Percentiles rank a stretch among this genome's conserved stretches.
These are phyloP conservation scores for Cordilura impudica DNA, from an alignment of 2,888 invertebrate species.

Conservation along the genomic window DNA sequence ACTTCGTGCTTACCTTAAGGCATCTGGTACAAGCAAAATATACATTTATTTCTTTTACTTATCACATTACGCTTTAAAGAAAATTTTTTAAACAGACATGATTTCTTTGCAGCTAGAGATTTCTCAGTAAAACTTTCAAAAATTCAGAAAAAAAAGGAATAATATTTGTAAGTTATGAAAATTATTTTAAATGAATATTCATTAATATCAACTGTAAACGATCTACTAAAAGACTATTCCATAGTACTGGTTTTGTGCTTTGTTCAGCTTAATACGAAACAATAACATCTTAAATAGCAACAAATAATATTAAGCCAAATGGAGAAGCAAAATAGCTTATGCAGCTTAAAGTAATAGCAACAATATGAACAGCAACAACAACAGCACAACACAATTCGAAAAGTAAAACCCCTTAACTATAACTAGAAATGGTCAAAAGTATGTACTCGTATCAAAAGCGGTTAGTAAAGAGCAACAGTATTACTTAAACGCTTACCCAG, in stretches of 20 bases:
- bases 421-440: constrained; percentile 12
- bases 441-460: constrained; percentile 8
- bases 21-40: too few species aligned
- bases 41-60: too few species aligned
- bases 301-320: constrained; percentile 13
- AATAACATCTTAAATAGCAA: constrained; percentile 26
- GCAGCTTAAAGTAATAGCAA: constrained; percentile 42
- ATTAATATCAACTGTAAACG: constrained; percentile 18
- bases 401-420: neutral
- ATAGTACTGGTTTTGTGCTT: constrained; percentile 1
- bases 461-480: constrained; percentile 32
- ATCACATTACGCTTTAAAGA: too few species aligned
- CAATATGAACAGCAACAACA: neutral
- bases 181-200: neutral
- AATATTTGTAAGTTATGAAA: neutral
- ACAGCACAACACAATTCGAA: neutral
- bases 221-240: neutral
- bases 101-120: neutral
- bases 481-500: constrained; percentile 16
- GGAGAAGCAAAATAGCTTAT: constrained; percentile 28
- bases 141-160: neutral
- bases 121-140: neutral
- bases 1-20: too few species aligned
- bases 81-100: neutral
- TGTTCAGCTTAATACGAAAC: constrained; percentile 22